Base-by-base conservation (phyloP, 2,113 vertebrate species). In the Mungos mungo region DNA sequence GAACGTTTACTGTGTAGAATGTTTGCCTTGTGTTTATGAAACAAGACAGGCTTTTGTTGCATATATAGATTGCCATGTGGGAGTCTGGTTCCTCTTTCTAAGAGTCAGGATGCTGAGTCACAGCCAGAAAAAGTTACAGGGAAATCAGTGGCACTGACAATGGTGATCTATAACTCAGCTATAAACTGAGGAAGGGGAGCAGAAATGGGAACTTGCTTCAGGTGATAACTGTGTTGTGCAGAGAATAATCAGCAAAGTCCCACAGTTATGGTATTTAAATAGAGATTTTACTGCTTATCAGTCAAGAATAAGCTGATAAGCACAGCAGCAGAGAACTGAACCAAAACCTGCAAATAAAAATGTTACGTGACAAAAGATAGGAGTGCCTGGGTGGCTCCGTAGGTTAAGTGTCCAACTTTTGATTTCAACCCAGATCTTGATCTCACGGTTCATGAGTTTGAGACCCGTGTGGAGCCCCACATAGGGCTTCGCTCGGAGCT, bases 251-350 rank as follows among this genome's bases (percentile, higher is more conserved):
- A 74, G 27, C 45, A 18, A 80, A 84, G 41, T 65, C 25, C 27
- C 16, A 0, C 16, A 87, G 79, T n/a, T 69, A 45, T 5, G 23
- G 3, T 8, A 88, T 69, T 83, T 91, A 79, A 63, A 29, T 45
- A 68, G 47, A 31, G 79, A 83, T 79, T 92, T 83, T 81, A 88
- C 27, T 60, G 47, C 15, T 79, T 80, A 84, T 82, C 33, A 35
- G 31, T 31, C n/a, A 74, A 93, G 72, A 95, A 79, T 31, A 96
- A 85, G 21, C 82, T 82, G 41, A 81, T 29, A 85, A 87, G 83
- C 31, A 68, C 0, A 33, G 65, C 33, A 69, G 87, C 4, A 50
- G 11, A 80, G 47, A 93, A 91, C 15, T 74, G 66, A 77, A 47
- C 25, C 7, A 86, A 85, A 88, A 76, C 33, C 57, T 38, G n/a